Evolutionary conservation across 2,888 invertebrate genomes (phyloP).

Genomic region (Halictus ligatus): DNA sequence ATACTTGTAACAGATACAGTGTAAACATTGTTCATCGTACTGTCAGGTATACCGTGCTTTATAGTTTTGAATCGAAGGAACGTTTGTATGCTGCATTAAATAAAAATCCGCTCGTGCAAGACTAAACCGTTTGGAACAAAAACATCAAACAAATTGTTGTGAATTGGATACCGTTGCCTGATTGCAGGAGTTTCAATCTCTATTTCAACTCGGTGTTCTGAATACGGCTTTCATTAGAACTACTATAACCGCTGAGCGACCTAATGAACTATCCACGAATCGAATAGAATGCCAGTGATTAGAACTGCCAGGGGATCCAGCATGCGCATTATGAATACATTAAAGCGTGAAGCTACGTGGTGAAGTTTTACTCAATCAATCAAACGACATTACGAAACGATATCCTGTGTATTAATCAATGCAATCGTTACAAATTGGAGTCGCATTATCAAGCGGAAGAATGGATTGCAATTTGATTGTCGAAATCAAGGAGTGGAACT

Average conservation of each 20-base stretch:
- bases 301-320: constrained; percentile 20
- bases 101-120: background rate
- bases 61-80: background rate
- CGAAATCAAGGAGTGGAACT: background rate
- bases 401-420: background rate
- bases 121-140: background rate
- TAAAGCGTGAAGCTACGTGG: constrained; percentile 1
- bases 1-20: too few species aligned
- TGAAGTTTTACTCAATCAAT: constrained; percentile 17
- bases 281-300: constrained; percentile 32
- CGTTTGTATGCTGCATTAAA: background rate
- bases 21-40: background rate
- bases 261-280: constrained; percentile 51
- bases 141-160: background rate
- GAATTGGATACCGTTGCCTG: background rate
- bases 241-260: constrained; percentile 35
- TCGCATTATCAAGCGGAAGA: background rate
- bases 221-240: constrained; percentile 50
- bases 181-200: constrained; percentile 16
- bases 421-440: background rate
- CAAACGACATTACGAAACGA: constrained; percentile 21
- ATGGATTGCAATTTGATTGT: background rate
- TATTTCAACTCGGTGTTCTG: constrained; percentile 36
- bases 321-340: constrained; percentile 22
- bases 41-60: background rate